Evolutionary conservation across 2,888 invertebrate species (phyloP), one percentile per base, ranked within the genome.

Genomic region (Phaedon cochleariae): DNA sequence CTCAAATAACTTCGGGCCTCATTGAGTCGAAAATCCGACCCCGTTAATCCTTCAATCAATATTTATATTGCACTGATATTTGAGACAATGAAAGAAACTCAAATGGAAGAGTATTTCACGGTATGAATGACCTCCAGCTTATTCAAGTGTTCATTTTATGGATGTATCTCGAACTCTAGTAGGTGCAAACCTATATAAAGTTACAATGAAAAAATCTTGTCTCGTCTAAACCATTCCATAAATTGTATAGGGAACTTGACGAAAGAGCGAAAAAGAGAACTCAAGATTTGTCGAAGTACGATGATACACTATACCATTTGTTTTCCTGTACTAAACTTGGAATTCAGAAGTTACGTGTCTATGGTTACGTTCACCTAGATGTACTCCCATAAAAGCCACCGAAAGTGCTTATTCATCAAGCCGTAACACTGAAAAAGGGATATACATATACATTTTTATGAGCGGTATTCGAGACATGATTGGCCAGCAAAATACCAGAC

Each of bases 371-470:
- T 41, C 41, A 41, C 41, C 41, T 41, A 41, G 41, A 41, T 41
- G 15, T n/a, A 41, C 12, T 15, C 18, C 57, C 26, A 45, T 57
- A 57, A 57, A 57, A 57, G 41, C 15, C 22, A 26, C n/a, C 5
- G 22, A 17, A 57, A 57, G 45, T 45, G 57, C 57, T 57, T 57
- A 57, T 57, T 46, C 57, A 46, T 57, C 57, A 57, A 21, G 45
- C 37, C n/a, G 37, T 57, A 57, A 41, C 41, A 41, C 41, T 41
- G 12, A 41, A 41, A 41, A 57, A 57, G 26, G 17, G 45, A 45
- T 26, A 41, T 34, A 34, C 37, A 55, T 57, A 45, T 45, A 57
- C 45, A 29, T 45, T 57, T 55, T 57, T 57, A 57, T 18, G 57
- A 57, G 26, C 45, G 22, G 26, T 45, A 45, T 45, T 45, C 18